These are phyloP conservation scores for Leuciscus waleckii DNA, from an alignment of 2,797 vertebrate genomes.

Conservation along the genomic window DNA sequence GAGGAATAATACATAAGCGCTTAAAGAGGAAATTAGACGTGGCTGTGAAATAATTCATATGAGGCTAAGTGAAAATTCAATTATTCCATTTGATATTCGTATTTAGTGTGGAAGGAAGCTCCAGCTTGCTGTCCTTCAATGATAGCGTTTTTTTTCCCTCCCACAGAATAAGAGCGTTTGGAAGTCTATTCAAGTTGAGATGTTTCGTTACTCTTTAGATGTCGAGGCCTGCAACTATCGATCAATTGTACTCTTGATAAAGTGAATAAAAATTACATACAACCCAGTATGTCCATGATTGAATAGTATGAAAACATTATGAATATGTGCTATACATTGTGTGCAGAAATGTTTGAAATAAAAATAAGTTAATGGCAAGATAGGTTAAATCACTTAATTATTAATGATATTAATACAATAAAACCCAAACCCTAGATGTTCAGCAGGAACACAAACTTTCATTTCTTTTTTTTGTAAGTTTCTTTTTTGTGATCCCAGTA, in stretches of 20 bases:
- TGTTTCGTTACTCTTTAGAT: neutral
- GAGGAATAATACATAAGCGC: constrained; percentile 49
- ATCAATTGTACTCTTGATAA: neutral
- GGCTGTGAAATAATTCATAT: constrained; percentile 49
- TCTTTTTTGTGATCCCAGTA: neutral
- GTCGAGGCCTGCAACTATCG: neutral
- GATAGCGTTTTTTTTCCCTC: neutral
- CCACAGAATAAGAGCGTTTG: neutral
- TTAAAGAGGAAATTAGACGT: constrained; percentile 53
- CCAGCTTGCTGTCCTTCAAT: neutral
- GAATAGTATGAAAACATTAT: too few relatives aligned
- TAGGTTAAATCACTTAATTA: neutral
- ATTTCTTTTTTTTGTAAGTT: neutral
- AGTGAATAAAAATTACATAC: neutral
- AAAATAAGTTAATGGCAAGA: neutral
- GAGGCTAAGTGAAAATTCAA: constrained; percentile 47
- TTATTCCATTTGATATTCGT: constrained; percentile 52
- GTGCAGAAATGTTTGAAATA: neutral
- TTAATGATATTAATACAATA: neutral
- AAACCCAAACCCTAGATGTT: neutral
- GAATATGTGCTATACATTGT: neutral
- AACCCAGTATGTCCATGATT: neutral
- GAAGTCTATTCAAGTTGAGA: constrained; percentile 4
- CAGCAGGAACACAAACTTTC: neutral
- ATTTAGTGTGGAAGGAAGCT: constrained; percentile 42